These are phyloP conservation scores for Euzetes globulus DNA, from an alignment of 2,888 invertebrate genomes.

Conservation along the genomic window DNA sequence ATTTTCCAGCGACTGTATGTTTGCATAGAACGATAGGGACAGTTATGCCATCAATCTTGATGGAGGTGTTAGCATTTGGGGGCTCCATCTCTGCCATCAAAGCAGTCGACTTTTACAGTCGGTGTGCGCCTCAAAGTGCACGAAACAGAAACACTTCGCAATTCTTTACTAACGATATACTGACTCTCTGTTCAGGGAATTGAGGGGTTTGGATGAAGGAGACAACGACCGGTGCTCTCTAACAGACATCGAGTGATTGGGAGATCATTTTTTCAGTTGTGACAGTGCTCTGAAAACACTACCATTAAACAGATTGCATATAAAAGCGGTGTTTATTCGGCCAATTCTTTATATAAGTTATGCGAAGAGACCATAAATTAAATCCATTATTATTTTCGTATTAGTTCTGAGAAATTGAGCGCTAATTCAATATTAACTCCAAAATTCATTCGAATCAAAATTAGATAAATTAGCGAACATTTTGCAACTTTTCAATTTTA, in stretches of 20 bases:
- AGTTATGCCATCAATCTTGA: background rate
- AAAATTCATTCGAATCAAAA: no score
- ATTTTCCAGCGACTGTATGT: background rate
- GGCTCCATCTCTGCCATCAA: background rate
- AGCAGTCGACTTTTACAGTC: background rate
- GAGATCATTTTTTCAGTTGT: background rate
- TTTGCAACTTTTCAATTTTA: no score
- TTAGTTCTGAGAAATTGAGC: no score
- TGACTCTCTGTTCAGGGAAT: background rate
- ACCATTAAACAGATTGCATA: background rate
- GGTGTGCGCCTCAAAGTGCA: background rate
- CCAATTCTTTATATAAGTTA: background rate
- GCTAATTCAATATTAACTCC: no score
- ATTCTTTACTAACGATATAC: background rate
- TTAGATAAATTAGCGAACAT: no score
- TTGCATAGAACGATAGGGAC: background rate
- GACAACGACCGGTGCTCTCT: background rate
- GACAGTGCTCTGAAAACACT: background rate
- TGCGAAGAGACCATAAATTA: no score
- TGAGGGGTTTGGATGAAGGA: background rate
- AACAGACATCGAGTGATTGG: background rate
- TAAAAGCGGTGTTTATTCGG: background rate
- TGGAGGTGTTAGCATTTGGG: background rate
- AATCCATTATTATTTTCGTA: no score
- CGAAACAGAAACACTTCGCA: background rate